phyloP scores from a whole-genome alignment of 2,113 vertebrate species.

The Arvicanthis niloticus region DNA sequence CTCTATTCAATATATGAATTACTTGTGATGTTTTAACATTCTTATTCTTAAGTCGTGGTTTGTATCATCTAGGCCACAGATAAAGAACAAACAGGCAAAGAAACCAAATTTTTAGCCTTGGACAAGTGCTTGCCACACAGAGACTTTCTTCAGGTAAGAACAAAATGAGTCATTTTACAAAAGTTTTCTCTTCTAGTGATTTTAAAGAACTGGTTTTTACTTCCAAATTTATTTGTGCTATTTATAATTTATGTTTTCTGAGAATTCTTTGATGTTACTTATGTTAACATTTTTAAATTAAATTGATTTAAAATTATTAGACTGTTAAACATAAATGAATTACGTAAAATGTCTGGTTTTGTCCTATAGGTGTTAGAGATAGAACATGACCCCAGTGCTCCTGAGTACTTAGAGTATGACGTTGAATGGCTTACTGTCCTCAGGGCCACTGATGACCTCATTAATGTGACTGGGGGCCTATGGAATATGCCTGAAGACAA shows the following conservation, averaged over 20 bases:
- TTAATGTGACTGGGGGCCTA: slow-evolving; percentile 88
- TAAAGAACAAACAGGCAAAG: slow-evolving; percentile 88
- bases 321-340: slow-evolving; percentile 25
- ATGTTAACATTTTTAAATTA: slow-evolving; percentile 16
- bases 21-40: slow-evolving; percentile 27
- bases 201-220: slow-evolving; percentile 2
- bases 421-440: slow-evolving; percentile 96
- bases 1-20: neutral
- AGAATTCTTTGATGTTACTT: slow-evolving; percentile 26
- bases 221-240: slow-evolving; percentile 48
- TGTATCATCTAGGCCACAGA: slow-evolving; percentile 85
- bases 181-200: slow-evolving; percentile 27
- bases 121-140: slow-evolving; percentile 97
- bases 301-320: slow-evolving; percentile 40
- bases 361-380: slow-evolving; percentile 91
- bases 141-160: slow-evolving; percentile 96
- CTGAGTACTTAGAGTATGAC: slow-evolving; percentile 94
- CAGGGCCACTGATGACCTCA: slow-evolving; percentile 92
- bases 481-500: slow-evolving; percentile 97
- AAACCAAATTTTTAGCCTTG: slow-evolving; percentile 97
- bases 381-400: slow-evolving; percentile 91
- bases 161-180: slow-evolving; percentile 5
- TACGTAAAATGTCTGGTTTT: slow-evolving; percentile 19
- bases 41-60: slow-evolving; percentile 52
- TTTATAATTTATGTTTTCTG: slow-evolving; percentile 40